These are phyloP conservation scores for Drosophila nr. fundita DNA, from an alignment of 2,888 invertebrate genomes.

Conservation along the genomic window DNA sequence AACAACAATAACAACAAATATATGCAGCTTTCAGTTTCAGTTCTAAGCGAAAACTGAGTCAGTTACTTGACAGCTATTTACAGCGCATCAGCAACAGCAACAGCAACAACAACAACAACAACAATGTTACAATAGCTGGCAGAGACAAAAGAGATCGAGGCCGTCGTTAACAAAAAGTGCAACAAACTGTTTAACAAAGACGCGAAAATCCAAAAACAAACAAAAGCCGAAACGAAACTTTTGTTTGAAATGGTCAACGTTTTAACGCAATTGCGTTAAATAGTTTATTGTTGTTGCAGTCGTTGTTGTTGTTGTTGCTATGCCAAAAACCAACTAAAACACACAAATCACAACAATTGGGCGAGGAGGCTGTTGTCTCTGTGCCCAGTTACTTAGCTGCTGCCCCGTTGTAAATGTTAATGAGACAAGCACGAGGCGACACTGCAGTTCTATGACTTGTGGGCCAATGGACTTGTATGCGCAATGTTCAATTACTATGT, in stretches of 20 bases:
- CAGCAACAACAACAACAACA: slow-evolving; percentile 10
- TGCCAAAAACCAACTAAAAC: slow-evolving; percentile 33
- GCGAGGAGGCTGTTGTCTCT: slow-evolving; percentile 18
- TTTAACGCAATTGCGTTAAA: slow-evolving; percentile 80
- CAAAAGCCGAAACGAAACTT: slow-evolving; percentile 32
- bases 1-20: slow-evolving; percentile 1
- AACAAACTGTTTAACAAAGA: slow-evolving; percentile 55
- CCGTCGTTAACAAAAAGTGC: slow-evolving; percentile 49
- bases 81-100: slow-evolving; percentile 39
- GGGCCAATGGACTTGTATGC: slow-evolving; percentile 42
- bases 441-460: slow-evolving; percentile 51
- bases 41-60: slow-evolving; percentile 56
- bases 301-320: slow-evolving; percentile 3
- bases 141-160: slow-evolving; percentile 53
- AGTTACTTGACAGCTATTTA: slow-evolving; percentile 49
- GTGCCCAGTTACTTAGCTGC: slow-evolving; percentile 3
- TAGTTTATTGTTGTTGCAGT: slow-evolving; percentile 53
- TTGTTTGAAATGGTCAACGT: slow-evolving; percentile 65
- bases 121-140: slow-evolving; percentile 8
- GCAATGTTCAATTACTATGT: slow-evolving; percentile 28
- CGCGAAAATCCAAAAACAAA: slow-evolving; percentile 43
- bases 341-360: slow-evolving; percentile 4
- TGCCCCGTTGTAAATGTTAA: slow-evolving; percentile 69
- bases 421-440: slow-evolving; percentile 67
- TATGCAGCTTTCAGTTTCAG: slow-evolving; percentile 50